A percentile compares a stretch with the other conserved stretches of the same genome.
Conservation (phyloP, 2,797 vertebrate species). For the Enteromius argenteus region DNA sequence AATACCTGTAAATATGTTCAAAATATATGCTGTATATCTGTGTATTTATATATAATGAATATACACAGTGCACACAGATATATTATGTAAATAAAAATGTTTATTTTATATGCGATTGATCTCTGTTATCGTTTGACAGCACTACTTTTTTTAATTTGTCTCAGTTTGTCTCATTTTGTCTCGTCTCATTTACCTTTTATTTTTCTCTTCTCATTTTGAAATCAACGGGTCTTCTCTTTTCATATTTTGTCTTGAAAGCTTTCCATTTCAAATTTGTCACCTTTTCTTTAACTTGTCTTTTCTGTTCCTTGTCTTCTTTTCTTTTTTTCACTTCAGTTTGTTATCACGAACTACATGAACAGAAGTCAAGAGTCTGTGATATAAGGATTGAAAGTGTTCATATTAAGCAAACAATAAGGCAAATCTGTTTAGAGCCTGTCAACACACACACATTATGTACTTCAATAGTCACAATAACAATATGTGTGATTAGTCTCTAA, state of each 20-base stretch:
- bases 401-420: not conserved
- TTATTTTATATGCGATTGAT: too few species aligned
- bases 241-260: not conserved
- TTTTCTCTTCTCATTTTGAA: not conserved
- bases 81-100: too few species aligned
- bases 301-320: not conserved
- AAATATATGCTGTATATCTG: too few species aligned
- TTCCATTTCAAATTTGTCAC: not conserved
- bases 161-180: not conserved
- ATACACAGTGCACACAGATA: too few species aligned
- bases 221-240: not conserved
- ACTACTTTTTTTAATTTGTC: not conserved
- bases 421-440: conserved; percentile 14
- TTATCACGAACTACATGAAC: not conserved
- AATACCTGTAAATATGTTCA: too few species aligned
- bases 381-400: not conserved
- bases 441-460: conserved; percentile 22
- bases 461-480: conserved; percentile 26
- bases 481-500: conserved; percentile 34
- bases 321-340: not conserved
- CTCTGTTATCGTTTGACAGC: too few species aligned
- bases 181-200: not conserved
- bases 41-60: too few species aligned
- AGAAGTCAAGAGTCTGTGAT: not conserved
- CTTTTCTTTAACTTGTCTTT: not conserved